These are phyloP conservation scores for Atrichornis clamosus DNA, from an alignment of 2,113 vertebrate species.

Conservation along the genomic window DNA sequence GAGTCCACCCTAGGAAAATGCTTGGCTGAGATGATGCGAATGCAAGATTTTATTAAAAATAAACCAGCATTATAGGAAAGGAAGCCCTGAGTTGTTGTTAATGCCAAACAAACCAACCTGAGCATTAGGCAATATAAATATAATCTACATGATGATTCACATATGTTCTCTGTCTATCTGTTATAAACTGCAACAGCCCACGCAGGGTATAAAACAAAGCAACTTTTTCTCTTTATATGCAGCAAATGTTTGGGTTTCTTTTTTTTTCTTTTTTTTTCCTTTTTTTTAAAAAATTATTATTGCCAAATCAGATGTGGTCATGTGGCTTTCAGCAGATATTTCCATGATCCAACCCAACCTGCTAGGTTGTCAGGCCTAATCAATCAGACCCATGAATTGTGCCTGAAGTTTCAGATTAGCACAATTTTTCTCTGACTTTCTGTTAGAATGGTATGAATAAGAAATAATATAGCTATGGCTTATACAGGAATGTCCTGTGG, in stretches of 20 bases:
- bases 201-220: not conserved
- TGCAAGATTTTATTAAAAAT: slow-evolving; percentile 46
- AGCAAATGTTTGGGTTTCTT: not conserved
- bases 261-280: not conserved
- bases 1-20: not conserved
- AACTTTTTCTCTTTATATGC: not conserved
- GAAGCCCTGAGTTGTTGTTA: slow-evolving; percentile 12
- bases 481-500: not conserved
- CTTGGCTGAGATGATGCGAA: not conserved
- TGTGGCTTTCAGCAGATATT: not conserved
- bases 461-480: not conserved
- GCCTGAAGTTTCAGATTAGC: not conserved
- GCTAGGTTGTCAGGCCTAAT: not conserved
- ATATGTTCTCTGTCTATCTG: slow-evolving; percentile 5
- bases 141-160: slow-evolving; percentile 37
- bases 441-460: not conserved
- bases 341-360: not conserved
- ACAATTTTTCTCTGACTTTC: not conserved
- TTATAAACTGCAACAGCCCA: not conserved
- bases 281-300: not conserved
- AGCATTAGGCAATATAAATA: slow-evolving; percentile 43
- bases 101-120: slow-evolving; percentile 43
- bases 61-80: slow-evolving; percentile 22
- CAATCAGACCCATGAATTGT: not conserved
- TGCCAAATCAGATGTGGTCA: not conserved